phyloP scores from a whole-genome alignment of 2,113 vertebrate species.

The Aegithalos caudatus region DNA sequence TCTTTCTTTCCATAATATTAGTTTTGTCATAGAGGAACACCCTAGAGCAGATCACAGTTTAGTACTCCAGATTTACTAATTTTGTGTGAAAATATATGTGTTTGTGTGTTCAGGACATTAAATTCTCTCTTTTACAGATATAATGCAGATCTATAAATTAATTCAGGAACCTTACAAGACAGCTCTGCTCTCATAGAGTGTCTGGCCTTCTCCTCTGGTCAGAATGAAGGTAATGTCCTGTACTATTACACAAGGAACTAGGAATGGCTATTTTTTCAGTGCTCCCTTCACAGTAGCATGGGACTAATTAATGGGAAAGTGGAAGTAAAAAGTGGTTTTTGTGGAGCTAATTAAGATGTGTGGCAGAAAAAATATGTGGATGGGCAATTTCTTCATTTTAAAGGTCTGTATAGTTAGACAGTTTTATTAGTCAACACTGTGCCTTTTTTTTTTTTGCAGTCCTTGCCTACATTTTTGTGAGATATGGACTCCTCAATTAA shows the following conservation, averaged over 20 bases:
- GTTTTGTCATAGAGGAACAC: not conserved
- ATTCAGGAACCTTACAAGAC: not conserved
- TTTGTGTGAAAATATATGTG: not conserved
- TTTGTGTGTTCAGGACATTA: not conserved
- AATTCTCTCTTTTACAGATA: not conserved
- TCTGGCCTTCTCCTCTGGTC: not conserved
- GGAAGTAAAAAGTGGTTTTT: not conserved
- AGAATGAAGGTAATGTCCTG: not conserved
- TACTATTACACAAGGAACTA: not conserved
- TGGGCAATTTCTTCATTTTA: constrained; percentile 41
- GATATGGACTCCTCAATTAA: not conserved
- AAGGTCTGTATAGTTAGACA: not conserved
- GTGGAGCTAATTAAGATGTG: constrained; percentile 20
- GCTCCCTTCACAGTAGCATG: not conserved
- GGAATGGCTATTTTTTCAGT: not conserved
- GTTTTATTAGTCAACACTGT: constrained; percentile 12
- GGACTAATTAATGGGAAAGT: constrained; percentile 12
- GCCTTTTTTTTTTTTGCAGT: not conserved
- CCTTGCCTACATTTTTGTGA: not conserved
- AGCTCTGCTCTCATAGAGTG: not conserved
- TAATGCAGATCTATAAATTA: not conserved
- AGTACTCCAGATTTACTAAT: not conserved
- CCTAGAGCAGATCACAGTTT: not conserved
- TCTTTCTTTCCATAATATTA: not conserved
- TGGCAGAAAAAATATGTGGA: not conserved